Conservation (phyloP, 2,113 vertebrate species). For the Chaetops frenatus region DNA sequence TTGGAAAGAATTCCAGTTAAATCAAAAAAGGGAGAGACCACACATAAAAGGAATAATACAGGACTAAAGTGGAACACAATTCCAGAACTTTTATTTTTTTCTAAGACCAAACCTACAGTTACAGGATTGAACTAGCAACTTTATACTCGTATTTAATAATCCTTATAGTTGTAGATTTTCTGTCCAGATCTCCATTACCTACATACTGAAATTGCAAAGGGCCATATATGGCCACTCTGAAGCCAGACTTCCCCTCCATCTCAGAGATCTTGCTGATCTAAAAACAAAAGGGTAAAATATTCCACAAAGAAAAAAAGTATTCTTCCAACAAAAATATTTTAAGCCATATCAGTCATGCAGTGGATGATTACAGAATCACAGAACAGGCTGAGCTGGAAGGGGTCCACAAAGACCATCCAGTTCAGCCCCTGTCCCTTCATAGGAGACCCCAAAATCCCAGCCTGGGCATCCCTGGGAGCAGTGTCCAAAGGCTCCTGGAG, state of each 20-base stretch:
- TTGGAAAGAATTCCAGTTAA: not conserved
- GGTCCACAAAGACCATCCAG: accelerated
- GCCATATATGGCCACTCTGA: not conserved
- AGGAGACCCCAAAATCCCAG: not conserved
- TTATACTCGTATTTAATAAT: not conserved
- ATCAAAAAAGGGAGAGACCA: not conserved
- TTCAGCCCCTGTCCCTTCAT: accelerated
- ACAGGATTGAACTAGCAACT: not conserved
- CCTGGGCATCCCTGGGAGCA: accelerated
- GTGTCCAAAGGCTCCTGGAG: not conserved
- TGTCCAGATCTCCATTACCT: not conserved
- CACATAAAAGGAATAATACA: not conserved
- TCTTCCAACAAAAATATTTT: not conserved
- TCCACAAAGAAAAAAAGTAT: not conserved
- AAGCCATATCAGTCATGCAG: not conserved
- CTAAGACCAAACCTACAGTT: not conserved
- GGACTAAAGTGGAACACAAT: not conserved
- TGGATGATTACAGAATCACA: not conserved
- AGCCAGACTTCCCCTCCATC: not conserved
- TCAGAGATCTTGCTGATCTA: not conserved
- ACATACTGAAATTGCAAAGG: not conserved
- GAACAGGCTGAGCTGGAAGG: not conserved
- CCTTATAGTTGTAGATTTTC: not conserved
- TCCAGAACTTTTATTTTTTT: not conserved
- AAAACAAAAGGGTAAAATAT: not conserved